Conservation (phyloP, 92 coral and sea anemone genomes). For the Porites rus region DNA sequence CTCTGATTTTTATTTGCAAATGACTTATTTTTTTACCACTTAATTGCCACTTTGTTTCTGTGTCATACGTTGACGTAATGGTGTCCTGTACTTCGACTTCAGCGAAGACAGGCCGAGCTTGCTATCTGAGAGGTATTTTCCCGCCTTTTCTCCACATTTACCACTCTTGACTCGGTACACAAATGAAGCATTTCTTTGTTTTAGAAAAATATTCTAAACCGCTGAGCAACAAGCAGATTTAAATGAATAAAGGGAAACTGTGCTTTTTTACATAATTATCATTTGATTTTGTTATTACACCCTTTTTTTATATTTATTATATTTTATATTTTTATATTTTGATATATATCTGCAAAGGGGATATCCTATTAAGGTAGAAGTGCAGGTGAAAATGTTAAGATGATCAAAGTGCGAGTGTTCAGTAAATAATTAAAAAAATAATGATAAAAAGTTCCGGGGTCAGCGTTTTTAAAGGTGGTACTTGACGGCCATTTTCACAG, state of each 20-base stretch:
- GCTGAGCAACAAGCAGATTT: not conserved
- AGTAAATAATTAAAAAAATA: no score
- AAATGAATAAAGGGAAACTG: no score
- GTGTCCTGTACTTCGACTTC: not conserved
- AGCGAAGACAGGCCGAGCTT: not conserved
- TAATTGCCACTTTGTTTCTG: not conserved
- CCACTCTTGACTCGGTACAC: not conserved
- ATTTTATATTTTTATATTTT: no score
- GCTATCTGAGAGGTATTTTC: not conserved
- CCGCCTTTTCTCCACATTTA: not conserved
- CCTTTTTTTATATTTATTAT: not conserved
- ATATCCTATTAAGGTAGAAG: no score
- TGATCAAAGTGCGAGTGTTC: no score
- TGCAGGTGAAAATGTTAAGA: no score
- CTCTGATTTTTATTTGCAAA: not conserved
- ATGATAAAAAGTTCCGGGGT: no score
- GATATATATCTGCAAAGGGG: no score
- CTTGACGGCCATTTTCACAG: no score
- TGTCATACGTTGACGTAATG: not conserved
- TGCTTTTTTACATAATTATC: not conserved
- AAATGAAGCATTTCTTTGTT: not conserved
- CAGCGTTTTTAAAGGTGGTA: no score
- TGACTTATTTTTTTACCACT: not conserved
- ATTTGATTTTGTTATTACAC: not conserved
- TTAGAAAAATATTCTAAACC: not conserved